Conservation (phyloP, 1,140 invertebrate genomes). For the Atta cephalotes region DNA sequence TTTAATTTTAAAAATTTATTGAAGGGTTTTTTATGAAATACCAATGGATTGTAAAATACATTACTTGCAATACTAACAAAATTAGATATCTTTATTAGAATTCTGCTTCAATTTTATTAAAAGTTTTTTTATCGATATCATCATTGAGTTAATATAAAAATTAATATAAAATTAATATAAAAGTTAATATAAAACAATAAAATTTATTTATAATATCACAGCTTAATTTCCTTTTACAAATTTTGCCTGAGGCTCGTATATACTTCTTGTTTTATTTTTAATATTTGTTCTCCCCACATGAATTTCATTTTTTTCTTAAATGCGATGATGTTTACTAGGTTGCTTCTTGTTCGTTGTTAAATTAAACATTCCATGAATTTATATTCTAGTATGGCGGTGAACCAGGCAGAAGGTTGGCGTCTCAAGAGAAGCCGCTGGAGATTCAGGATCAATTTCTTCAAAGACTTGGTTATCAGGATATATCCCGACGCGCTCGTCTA, state of each 20-base stretch:
- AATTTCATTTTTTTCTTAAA: constrained; percentile 3
- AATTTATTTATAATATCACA: neutral
- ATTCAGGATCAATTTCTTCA: constrained; percentile 89
- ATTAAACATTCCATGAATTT: constrained; percentile 56
- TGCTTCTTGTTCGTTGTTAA: constrained; percentile 23
- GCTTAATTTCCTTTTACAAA: neutral
- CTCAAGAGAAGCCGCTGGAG: constrained; percentile 87
- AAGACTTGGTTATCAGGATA: constrained; percentile 87
- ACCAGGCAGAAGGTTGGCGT: constrained; percentile 86
- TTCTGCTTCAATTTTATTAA: constrained; percentile 9
- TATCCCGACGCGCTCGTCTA: constrained; percentile 87
- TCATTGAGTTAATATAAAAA: neutral
- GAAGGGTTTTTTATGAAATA: neutral
- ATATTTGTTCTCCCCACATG: neutral
- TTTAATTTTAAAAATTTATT: constrained; percentile 23
- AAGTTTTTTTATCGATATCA: neutral
- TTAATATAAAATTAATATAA: neutral
- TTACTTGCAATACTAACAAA: neutral
- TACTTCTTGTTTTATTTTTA: neutral
- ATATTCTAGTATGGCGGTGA: constrained; percentile 87
- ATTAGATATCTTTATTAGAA: constrained; percentile 11
- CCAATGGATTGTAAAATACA: neutral
- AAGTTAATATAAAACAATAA: neutral
- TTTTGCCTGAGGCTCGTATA: neutral
- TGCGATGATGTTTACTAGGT: neutral